A percentile compares a stretch with the other conserved stretches of the same genome.
Evolutionary conservation across 2,113 vertebrate genomes (phyloP).

Genomic region (Tachysurus fulvidraco): DNA sequence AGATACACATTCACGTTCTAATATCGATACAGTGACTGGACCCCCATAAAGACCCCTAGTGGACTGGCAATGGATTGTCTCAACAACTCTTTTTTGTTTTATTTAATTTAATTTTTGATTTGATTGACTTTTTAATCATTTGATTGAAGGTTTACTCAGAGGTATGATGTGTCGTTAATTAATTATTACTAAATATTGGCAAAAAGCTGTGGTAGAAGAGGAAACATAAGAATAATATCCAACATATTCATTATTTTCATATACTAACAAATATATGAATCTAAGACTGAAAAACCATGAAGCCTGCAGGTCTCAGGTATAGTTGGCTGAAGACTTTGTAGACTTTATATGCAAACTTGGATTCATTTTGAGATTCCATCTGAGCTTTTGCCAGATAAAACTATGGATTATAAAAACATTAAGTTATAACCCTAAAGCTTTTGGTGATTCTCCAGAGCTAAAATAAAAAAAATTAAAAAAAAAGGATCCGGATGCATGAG

Average conservation of each 20-base stretch:
- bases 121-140: too few relatives aligned
- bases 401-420: slow-evolving; percentile 22
- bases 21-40: too few relatives aligned
- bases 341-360: neutral
- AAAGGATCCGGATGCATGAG: slow-evolving; percentile 68
- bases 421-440: slow-evolving; percentile 47
- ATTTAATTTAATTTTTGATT: too few relatives aligned
- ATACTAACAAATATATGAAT: neutral
- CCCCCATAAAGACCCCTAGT: too few relatives aligned
- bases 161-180: too few relatives aligned
- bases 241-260: neutral
- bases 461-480: slow-evolving; percentile 54
- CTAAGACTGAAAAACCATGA: neutral
- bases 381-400: slow-evolving; percentile 1
- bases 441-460: slow-evolving; percentile 56
- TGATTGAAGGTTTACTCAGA: neutral
- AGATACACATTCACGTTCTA: too few relatives aligned
- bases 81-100: too few relatives aligned
- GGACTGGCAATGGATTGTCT: too few relatives aligned
- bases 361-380: neutral
- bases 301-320: neutral
- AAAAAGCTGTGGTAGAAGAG: neutral
- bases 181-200: too few relatives aligned
- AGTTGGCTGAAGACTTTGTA: neutral
- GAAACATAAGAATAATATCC: neutral